Base-by-base conservation (phyloP, 1,140 invertebrate species). In the Ridgeia piscesae region DNA sequence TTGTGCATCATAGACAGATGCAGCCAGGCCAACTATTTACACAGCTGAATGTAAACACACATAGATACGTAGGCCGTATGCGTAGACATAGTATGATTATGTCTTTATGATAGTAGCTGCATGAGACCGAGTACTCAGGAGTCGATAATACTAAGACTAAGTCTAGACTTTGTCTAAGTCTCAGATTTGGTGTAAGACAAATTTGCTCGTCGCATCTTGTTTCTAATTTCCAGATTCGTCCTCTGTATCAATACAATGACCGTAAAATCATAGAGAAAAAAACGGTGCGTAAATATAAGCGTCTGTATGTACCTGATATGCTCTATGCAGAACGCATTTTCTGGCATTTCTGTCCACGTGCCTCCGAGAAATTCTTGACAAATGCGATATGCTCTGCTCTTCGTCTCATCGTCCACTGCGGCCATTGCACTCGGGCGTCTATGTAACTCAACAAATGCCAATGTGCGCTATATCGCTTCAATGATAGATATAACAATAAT, bases 301-400 rank as follows among this genome's bases (percentile, higher is more conserved):
- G 35, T 35, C 58, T 91, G 92, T 92, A 94, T 91, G 92, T 92
- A 94, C 93, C 92, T 94, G 50, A 94, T 93, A 14, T 91, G 92
- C 34, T 93, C 92, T 92, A 94, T 90, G 34, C 92, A 88, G 77
- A 94, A 93, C 14, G 94, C 92, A 35, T 94, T 92, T 34, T 93
- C 89, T 34, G 92, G 33, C 14, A 94, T 91, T 89, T 93, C 89
- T 1, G 91, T 50, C 94, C 94, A 94, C 31, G 92, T 92, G 77
- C 94, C 94, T 33, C 94, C 94, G 11, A 94, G 92, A 31, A 93
- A 94, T 35, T 94, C 94, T 91, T 92, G 93, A 91, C 94, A 94
- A 77, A 77, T 77, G 58, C 58, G 58, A 77, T 21, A 77, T 92
- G 88, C 77, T 92, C 58, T 77, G 58, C 17, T 77, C 58, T 21